Evolutionary conservation across 2,797 vertebrate species (phyloP).

Genomic region (Enteromius radiatus): DNA sequence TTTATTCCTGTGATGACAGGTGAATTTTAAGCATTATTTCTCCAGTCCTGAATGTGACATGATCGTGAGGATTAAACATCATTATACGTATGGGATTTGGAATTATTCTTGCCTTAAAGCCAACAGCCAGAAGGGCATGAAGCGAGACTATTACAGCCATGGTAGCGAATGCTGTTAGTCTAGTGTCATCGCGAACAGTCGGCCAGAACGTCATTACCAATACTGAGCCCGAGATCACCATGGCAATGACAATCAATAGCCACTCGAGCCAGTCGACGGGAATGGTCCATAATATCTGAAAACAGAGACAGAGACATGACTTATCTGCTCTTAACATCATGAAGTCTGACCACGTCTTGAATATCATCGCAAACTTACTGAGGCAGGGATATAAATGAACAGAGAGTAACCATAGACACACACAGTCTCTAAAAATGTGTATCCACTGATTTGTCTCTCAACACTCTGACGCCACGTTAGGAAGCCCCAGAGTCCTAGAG

Average conservation of each 20-base stretch:
- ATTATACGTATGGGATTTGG: too few relatives aligned
- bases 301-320: background rate
- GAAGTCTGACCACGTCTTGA: background rate
- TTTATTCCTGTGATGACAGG: background rate
- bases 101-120: constrained; percentile 79
- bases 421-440: constrained; percentile 87
- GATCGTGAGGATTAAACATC: background rate
- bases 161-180: constrained; percentile 71
- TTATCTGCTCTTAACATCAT: background rate
- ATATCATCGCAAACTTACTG: constrained; percentile 75
- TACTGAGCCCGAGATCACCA: constrained; percentile 80
- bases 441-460: constrained; percentile 73
- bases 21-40: background rate
- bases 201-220: constrained; percentile 88
- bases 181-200: constrained; percentile 80
- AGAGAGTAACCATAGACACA: constrained; percentile 90
- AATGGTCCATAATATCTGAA: constrained; percentile 85
- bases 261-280: constrained; percentile 81
- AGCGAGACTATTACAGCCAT: constrained; percentile 77
- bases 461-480: constrained; percentile 82
- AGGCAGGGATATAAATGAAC: constrained; percentile 86
- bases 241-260: constrained; percentile 79
- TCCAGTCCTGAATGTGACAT: background rate
- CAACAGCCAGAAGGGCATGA: constrained; percentile 83
- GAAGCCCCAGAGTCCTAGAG: constrained; percentile 85